Percentiles rank a stretch among this genome's conserved stretches.
Evolutionary conservation across 2,888 invertebrate species (phyloP).

Genomic region (Lycaena phlaeas): DNA sequence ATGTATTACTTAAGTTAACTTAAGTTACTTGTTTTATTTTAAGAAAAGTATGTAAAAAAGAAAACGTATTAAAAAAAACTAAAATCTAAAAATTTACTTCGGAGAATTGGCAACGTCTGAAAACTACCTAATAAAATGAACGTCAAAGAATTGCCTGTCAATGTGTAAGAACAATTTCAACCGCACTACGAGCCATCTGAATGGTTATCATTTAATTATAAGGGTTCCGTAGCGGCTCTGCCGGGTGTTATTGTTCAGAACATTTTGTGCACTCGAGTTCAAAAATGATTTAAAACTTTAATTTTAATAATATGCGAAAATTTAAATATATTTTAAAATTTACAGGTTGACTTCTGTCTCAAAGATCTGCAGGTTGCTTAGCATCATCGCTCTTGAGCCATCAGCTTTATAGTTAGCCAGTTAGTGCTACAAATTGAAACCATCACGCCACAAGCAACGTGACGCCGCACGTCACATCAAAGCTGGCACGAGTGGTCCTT

Average conservation of each 20-base stretch:
- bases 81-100: slow-evolving; percentile 10
- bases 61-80: neutral
- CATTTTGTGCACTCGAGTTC: neutral
- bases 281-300: neutral
- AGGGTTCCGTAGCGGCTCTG: slow-evolving; percentile 19
- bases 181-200: slow-evolving; percentile 20
- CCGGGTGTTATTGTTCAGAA: neutral
- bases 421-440: too few relatives aligned
- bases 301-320: too few relatives aligned
- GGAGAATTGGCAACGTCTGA: slow-evolving; percentile 2
- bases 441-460: neutral
- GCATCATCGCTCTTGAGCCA: too few relatives aligned
- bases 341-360: too few relatives aligned
- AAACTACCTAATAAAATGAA: slow-evolving; percentile 17
- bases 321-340: too few relatives aligned
- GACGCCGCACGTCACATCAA: neutral
- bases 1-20: too few relatives aligned
- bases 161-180: slow-evolving; percentile 25
- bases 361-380: too few relatives aligned
- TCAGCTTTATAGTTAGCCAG: too few relatives aligned
- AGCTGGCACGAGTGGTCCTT: neutral
- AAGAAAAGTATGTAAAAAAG: too few relatives aligned
- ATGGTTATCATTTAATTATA: slow-evolving; percentile 44
- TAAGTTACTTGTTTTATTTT: too few relatives aligned
- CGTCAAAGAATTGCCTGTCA: slow-evolving; percentile 29